These are phyloP conservation scores for Sebastes glaucus DNA, from an alignment of 2,797 vertebrate genomes.

Conservation along the genomic window DNA sequence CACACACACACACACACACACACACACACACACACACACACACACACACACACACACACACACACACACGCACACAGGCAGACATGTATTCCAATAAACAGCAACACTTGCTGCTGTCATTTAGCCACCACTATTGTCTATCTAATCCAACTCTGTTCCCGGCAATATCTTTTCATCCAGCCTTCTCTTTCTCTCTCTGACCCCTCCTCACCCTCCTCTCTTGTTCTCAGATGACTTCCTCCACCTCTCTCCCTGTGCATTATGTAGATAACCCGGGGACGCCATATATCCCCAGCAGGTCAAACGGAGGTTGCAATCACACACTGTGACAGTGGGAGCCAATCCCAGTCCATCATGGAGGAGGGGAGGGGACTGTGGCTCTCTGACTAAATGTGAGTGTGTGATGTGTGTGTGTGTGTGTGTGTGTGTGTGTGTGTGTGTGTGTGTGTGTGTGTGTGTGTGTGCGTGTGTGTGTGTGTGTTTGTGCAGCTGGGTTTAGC, in stretches of 20 bases:
- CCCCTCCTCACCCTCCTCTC: constrained; percentile 62
- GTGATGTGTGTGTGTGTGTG: neutral
- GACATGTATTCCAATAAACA: constrained; percentile 42
- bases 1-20: neutral
- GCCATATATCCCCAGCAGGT: constrained; percentile 84
- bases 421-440: constrained; percentile 15
- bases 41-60: neutral
- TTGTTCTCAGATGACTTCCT: constrained; percentile 74
- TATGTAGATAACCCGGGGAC: constrained; percentile 85
- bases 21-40: neutral
- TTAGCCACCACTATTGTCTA: constrained; percentile 72
- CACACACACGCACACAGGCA: neutral
- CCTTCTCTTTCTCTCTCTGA: constrained; percentile 33
- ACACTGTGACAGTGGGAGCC: constrained; percentile 79
- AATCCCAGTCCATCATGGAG: constrained; percentile 82
- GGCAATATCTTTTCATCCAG: constrained; percentile 41
- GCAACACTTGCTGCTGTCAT: constrained; percentile 69
- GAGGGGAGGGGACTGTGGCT: constrained; percentile 33
- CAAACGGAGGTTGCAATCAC: constrained; percentile 87
- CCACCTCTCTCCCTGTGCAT: constrained; percentile 84
- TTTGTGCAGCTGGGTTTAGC: constrained; percentile 32
- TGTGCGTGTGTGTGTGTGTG: constrained; percentile 15
- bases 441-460: constrained; percentile 12
- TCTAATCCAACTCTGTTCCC: constrained; percentile 75
- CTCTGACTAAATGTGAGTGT: constrained; percentile 2